Conservation (phyloP, 2,113 vertebrate species). For the Chelonoidis abingdonii region DNA sequence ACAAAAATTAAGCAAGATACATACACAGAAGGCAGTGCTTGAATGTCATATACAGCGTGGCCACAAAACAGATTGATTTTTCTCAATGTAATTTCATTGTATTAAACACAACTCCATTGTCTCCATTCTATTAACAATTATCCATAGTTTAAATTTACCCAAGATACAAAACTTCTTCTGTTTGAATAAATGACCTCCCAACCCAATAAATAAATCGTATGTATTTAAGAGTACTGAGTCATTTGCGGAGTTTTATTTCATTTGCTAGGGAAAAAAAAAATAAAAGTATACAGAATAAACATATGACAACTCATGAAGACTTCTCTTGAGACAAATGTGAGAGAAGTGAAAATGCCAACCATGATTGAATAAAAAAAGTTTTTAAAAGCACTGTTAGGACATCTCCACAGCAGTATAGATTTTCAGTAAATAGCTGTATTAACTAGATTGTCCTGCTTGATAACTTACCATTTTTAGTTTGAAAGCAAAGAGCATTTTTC, state of each 20-base stretch:
- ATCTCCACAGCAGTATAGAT: neutral
- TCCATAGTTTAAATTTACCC: neutral
- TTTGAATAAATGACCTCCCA: neutral
- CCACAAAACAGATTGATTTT: neutral
- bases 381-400: conserved; percentile 4
- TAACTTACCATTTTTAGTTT: neutral
- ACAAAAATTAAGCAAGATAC: conserved; percentile 3
- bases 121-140: neutral
- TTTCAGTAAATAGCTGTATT: neutral
- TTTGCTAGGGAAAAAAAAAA: neutral
- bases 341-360: neutral
- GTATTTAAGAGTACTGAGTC: neutral
- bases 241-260: neutral
- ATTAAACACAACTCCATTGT: neutral
- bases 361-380: neutral
- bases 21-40: conserved; percentile 14
- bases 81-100: neutral
- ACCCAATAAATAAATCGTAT: neutral
- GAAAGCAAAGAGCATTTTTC: neutral
- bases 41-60: neutral
- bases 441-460: neutral
- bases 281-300: neutral
- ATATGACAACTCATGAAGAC: neutral
- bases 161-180: neutral
- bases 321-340: neutral